Percentiles rank a stretch among this genome's conserved stretches.
Conservation (phyloP, 2,113 vertebrate species). For the Struthio camelus region DNA sequence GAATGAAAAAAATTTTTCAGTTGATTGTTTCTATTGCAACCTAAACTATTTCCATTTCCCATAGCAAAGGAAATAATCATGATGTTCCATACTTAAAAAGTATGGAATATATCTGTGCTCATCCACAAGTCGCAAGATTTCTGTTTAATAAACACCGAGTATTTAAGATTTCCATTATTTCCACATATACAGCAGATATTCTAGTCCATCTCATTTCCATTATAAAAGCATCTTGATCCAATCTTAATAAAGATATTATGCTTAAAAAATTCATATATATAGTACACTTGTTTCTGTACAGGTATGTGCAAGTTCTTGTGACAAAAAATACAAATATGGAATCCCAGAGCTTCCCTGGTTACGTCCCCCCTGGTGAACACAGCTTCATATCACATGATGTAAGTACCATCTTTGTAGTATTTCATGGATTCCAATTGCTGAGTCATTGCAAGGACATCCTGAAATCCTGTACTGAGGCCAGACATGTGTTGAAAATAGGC, state of each 20-base stretch:
- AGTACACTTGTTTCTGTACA: conserved; percentile 71
- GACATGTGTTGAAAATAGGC: conserved; percentile 99
- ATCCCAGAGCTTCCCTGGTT: background rate
- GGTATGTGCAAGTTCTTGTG: conserved; percentile 57
- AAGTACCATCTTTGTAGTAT: conserved; percentile 92
- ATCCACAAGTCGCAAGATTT: conserved; percentile 43
- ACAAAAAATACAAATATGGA: conserved; percentile 41
- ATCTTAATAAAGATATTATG: conserved; percentile 49
- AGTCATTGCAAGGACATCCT: conserved; percentile 94
- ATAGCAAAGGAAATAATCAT: background rate
- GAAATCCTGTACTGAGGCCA: conserved; percentile 94
- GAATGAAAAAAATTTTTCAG: conserved; percentile 28
- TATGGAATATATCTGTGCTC: background rate
- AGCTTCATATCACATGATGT: conserved; percentile 86
- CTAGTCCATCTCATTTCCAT: conserved; percentile 57
- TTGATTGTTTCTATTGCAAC: conserved; percentile 36
- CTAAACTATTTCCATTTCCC: conserved; percentile 3
- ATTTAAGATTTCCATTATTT: conserved; percentile 41
- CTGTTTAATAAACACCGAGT: conserved; percentile 49
- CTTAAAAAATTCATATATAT: conserved; percentile 62
- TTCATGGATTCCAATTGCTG: conserved; percentile 95
- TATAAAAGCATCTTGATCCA: conserved; percentile 68
- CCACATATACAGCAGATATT: conserved; percentile 63
- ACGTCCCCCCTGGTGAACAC: background rate
- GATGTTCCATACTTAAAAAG: background rate